A percentile compares a stretch with the other conserved stretches of the same genome.
phyloP scores from a whole-genome alignment of 2,113 vertebrate genomes.

The Phycodurus eques region DNA sequence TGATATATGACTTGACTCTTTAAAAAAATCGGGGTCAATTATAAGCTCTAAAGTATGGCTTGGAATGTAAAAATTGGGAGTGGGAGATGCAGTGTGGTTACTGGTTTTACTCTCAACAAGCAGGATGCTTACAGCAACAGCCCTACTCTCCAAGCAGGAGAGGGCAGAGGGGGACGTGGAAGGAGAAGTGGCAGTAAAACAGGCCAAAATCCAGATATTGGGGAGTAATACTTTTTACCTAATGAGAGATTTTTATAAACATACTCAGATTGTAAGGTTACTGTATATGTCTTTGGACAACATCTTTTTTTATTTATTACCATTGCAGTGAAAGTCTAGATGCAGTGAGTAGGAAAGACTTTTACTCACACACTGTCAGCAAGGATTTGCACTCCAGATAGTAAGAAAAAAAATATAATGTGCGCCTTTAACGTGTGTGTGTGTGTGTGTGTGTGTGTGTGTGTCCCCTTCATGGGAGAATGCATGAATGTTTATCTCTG shows the following conservation, averaged over 20 bases:
- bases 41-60: constrained; percentile 9
- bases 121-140: no score
- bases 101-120: no score
- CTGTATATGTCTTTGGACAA: no score
- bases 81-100: constrained; percentile 22
- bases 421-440: neutral
- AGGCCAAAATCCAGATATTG: no score
- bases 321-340: neutral
- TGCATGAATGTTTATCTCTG: constrained; percentile 3
- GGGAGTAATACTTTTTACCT: no score
- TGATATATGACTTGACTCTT: constrained; percentile 21
- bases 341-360: neutral
- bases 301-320: no score
- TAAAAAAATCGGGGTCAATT: constrained; percentile 5
- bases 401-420: constrained; percentile 6
- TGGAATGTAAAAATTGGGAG: constrained; percentile 28
- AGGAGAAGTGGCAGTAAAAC: no score
- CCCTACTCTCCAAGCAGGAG: no score
- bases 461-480: neutral
- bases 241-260: no score
- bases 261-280: no score
- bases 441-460: no score
- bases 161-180: no score
- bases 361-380: constrained; percentile 3
- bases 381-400: constrained; percentile 26